Evolutionary conservation across 2,888 invertebrate genomes (phyloP).

Genomic region (Drosophila mulleri): DNA sequence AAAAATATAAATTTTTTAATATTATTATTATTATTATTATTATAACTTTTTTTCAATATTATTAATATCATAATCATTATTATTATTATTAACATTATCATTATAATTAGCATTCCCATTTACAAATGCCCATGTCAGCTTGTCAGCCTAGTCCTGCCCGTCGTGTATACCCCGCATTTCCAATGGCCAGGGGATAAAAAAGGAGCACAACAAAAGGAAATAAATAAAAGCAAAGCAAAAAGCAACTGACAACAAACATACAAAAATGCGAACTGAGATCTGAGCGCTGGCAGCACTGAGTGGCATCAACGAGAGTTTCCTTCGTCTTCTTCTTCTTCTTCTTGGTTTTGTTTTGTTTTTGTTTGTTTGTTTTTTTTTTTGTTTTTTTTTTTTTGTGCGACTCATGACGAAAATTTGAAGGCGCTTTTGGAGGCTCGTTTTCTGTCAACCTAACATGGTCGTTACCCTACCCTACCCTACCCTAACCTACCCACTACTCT

Average conservation of each 20-base stretch:
- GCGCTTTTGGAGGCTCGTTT: constrained; percentile 48
- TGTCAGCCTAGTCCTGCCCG: neutral
- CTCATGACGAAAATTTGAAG: constrained; percentile 48
- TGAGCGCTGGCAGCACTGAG: constrained; percentile 11
- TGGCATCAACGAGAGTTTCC: neutral
- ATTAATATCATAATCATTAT: neutral
- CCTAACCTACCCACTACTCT: constrained; percentile 8
- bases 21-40: too few species aligned
- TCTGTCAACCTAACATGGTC: constrained; percentile 36
- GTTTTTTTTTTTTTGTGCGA: constrained; percentile 1
- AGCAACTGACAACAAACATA: constrained; percentile 55
- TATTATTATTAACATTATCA: neutral
- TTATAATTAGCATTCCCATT: neutral
- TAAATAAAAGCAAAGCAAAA: constrained; percentile 52
- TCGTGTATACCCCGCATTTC: neutral
- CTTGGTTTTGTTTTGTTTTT: constrained; percentile 6
- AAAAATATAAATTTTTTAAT: too few species aligned
- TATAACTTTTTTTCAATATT: neutral
- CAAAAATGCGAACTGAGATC: constrained; percentile 34
- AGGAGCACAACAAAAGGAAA: constrained; percentile 16
- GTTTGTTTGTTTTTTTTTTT: constrained; percentile 4
- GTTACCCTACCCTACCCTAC: constrained; percentile 18
- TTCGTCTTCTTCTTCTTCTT: neutral
- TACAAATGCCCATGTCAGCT: neutral
- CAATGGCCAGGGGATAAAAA: neutral